These are phyloP conservation scores for Mormyrus hasselquistii DNA, from an alignment of 2,797 vertebrate species.

Conservation along the genomic window DNA sequence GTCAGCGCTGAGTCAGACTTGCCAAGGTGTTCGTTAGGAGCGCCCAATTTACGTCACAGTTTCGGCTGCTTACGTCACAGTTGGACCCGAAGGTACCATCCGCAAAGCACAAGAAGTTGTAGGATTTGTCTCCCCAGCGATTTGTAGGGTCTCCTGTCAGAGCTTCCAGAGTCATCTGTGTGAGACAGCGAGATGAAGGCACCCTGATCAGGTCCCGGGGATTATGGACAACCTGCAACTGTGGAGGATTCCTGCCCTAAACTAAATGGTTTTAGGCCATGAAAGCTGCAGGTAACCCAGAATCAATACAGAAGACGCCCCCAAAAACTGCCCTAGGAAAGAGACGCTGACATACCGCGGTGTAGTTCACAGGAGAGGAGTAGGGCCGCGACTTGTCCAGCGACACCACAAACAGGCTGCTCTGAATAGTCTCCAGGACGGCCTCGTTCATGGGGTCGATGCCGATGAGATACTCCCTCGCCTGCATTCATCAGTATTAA, in stretches of 20 bases:
- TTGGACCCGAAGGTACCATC: conserved; percentile 74
- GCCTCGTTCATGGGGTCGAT: conserved; percentile 79
- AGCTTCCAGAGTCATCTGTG: conserved; percentile 59
- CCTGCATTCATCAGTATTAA: conserved; percentile 49
- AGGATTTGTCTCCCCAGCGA: conserved; percentile 97
- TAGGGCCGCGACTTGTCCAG: conserved; percentile 76
- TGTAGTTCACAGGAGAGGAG: conserved; percentile 75
- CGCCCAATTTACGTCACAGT: not conserved
- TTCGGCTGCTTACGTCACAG: conserved; percentile 77
- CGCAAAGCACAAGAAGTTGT: conserved; percentile 70
- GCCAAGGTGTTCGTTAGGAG: not conserved
- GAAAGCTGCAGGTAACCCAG: not conserved
- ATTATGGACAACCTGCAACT: not conserved
- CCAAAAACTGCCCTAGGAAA: not conserved
- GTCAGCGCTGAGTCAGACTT: not conserved
- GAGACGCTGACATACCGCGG: conserved; percentile 57
- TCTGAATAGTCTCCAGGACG: conserved; percentile 83
- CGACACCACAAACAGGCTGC: conserved; percentile 69
- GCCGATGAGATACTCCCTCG: conserved; percentile 77
- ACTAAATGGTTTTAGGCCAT: not conserved
- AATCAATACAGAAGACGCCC: not conserved
- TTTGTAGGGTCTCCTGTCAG: conserved; percentile 72
- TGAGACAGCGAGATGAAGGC: not conserved
- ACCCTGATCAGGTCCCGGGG: not conserved
- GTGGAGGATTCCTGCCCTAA: not conserved